Evolutionary conservation across 2,888 invertebrate species (phyloP), one percentile per base, ranked within the genome.

Genomic region (Heteromurus nitidus): DNA sequence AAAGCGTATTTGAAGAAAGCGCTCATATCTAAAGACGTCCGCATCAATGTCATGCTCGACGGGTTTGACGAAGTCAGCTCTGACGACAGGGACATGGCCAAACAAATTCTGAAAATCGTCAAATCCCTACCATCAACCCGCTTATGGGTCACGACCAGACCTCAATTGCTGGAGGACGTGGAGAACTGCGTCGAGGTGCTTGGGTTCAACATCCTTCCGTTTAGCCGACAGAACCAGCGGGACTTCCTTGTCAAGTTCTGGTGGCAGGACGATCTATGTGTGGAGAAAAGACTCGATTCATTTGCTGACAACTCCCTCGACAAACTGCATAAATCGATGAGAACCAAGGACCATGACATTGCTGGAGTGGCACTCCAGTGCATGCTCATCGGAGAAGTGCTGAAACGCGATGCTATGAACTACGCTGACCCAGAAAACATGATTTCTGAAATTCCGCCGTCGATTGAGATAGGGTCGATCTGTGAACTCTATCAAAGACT

Each of bases 351-450:
- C 9, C 16, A 24, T 5, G 44, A 65, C 16, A 20, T 65, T 65
- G 36, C 44, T 20, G 65, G 65, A 16, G 44, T 44, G 9, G 44
- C 65, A 16, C 36, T 65, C 1, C 65, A 44, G 16, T 65, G 36
- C n/a, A 18, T n/a, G 3, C n/a, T 65, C 3, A 28, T 65, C 13
- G 65, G 44, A 11, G 65, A 65, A 22, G 44, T 65, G 7, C 24
- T 30, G 13, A 0, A 18, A 20, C 24, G 24, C 5, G 42, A 65
- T 13, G 65, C 65, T 9, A n/a, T 11, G 1, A 62, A 36, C 24
- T 30, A n/a, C 20, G 20, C 62, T 1, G 13, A 5, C 13, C 36
- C 36, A 36, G n/a, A 18, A 16, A 18, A 36, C 36, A 5, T 36
- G 5, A 36, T 36, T 36, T 36, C 36, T 36, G 36, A 36, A n/a